These are phyloP conservation scores for Rhincodon typus DNA, from an alignment of 2,797 vertebrate genomes.

Conservation along the genomic window DNA sequence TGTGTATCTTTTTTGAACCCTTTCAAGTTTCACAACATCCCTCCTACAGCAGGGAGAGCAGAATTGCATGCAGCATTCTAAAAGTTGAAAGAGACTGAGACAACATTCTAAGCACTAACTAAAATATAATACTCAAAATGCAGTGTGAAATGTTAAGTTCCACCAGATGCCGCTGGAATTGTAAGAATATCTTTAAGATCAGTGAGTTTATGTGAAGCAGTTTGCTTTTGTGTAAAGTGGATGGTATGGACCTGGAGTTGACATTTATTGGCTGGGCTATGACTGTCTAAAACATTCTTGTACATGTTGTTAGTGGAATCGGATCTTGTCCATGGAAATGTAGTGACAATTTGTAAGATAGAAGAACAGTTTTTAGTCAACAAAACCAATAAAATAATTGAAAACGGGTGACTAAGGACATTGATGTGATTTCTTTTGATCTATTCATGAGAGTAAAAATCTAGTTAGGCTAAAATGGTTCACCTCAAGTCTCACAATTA, in stretches of 20 bases:
- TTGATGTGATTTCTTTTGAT: background rate
- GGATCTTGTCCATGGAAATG: background rate
- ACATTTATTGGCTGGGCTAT: too few species aligned
- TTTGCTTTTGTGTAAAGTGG: background rate
- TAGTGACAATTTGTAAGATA: background rate
- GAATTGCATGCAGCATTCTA: too few species aligned
- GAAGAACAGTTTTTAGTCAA: background rate
- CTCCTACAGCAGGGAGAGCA: too few species aligned
- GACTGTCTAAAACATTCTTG: too few species aligned
- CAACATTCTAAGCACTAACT: background rate
- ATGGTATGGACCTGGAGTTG: background rate
- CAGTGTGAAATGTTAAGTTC: background rate
- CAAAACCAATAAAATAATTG: slow-evolving; percentile 3
- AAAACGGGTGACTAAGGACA: background rate
- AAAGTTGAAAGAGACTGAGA: background rate
- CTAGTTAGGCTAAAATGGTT: background rate
- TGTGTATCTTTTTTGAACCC: too few species aligned
- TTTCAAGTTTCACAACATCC: too few species aligned
- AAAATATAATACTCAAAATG: background rate
- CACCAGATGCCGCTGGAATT: background rate
- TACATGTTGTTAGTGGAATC: background rate
- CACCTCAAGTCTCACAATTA: background rate
- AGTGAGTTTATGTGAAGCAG: background rate
- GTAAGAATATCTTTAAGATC: background rate
- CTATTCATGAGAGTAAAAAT: background rate